Evolutionary conservation across 2,113 vertebrate genomes (phyloP).

Genomic region (Pipa parva): DNA sequence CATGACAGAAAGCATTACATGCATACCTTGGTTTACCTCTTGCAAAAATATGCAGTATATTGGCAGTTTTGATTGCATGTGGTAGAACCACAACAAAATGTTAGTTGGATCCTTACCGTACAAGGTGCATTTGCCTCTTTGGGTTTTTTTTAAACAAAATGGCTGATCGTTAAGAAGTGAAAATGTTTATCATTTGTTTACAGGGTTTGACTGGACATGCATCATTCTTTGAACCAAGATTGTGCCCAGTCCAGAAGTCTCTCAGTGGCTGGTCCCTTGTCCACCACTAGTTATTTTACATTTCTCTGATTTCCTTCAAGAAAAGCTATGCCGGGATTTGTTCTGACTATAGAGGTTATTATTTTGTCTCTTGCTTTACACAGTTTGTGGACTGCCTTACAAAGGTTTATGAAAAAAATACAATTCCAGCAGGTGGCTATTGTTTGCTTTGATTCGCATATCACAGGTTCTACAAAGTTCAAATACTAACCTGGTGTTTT

Average conservation of each 20-base stretch:
- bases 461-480: slow-evolving; percentile 32
- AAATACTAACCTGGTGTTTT: slow-evolving; percentile 33
- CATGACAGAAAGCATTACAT: too few relatives aligned
- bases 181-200: too few relatives aligned
- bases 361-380: slow-evolving; percentile 2
- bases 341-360: not conserved
- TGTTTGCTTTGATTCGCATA: slow-evolving; percentile 38
- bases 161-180: too few relatives aligned
- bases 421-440: slow-evolving; percentile 26
- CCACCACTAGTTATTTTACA: not conserved
- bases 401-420: slow-evolving; percentile 12
- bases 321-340: not conserved
- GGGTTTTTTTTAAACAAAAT: too few relatives aligned
- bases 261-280: too few relatives aligned
- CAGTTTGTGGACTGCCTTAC: slow-evolving; percentile 16
- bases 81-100: too few relatives aligned
- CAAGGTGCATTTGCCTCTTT: too few relatives aligned
- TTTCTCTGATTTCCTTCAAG: not conserved
- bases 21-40: too few relatives aligned
- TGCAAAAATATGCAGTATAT: too few relatives aligned
- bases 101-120: too few relatives aligned
- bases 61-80: too few relatives aligned
- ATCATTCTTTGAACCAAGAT: not conserved
- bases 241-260: too few relatives aligned
- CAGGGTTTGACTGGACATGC: not conserved